Evolutionary conservation across 2,113 vertebrate genomes (phyloP).

Genomic region (Alethe castanea): DNA sequence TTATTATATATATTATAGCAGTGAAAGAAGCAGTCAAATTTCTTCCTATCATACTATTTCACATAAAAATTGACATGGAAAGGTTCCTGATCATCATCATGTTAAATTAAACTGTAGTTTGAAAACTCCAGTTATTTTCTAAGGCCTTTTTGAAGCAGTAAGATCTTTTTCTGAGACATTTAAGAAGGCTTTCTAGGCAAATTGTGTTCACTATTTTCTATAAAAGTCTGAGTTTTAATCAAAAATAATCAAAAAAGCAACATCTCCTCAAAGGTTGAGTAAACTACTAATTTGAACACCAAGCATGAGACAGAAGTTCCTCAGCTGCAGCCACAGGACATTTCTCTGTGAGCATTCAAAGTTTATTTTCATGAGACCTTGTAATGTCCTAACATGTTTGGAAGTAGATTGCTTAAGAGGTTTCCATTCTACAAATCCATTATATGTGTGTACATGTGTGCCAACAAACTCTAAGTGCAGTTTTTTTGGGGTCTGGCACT

Average conservation of each 20-base stretch:
- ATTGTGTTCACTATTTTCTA: not conserved
- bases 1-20: not conserved
- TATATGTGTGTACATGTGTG: not conserved
- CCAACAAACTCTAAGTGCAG: not conserved
- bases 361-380: not conserved
- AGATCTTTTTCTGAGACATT: not conserved
- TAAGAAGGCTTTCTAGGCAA: not conserved
- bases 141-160: not conserved
- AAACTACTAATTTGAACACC: not conserved
- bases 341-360: not conserved
- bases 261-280: not conserved
- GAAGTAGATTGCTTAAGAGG: not conserved
- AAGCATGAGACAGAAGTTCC: not conserved
- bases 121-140: not conserved
- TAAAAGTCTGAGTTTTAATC: not conserved
- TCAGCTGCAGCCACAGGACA: not conserved
- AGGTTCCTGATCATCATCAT: not conserved
- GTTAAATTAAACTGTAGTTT: not conserved
- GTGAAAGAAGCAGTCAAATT: not conserved
- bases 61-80: not conserved
- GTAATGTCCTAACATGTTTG: not conserved
- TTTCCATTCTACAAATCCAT: not conserved
- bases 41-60: not conserved
- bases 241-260: not conserved
- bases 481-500: not conserved